Base-by-base conservation (phyloP, 2,113 vertebrate genomes). In the Kryptolebias marmoratus region DNA sequence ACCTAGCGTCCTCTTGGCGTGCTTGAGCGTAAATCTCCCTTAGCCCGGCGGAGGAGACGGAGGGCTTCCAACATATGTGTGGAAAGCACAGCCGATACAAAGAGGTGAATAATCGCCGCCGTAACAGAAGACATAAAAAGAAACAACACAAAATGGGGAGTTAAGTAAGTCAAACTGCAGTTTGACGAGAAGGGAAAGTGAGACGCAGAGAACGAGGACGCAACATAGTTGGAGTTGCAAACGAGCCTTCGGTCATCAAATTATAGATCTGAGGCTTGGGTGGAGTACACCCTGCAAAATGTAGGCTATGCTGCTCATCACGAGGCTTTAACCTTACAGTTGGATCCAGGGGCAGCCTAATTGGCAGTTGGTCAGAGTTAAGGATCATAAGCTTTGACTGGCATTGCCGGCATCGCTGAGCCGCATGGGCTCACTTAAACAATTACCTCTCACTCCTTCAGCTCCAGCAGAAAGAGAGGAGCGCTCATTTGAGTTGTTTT, bases 291-390 rank as follows among this genome's bases (percentile, higher is more conserved):
- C 75, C 83, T 84, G 79, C 79, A 83, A 83, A 89, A 91, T 88
- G 87, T 81, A 83, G 86, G 72, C 87, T 84, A 54, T 80, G 75
- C 50, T 47, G 60, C 84, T 84, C 80, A 78, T 72, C 75, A 55
- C 68, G 81, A 81, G 82, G 73, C 79, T 72, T 77, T 85, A 82
- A 77, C 85, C 77, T 72, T 80, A 64, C 57, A 39, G 76, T 75
- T 75, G 52, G 75, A 84, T 87, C 86, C 79, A 71, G 31, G 74
- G 75, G 77, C 80, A 81, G 83, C 77, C 82, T 92, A 92, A 92
- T 92, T 91, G 90, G 85, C 91, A 91, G 90, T 92, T 92, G 90
- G 91, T 91, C 88, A 90, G 87, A 82, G 84, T 84, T 83, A 79
- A 83, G 88, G 83, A 90, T 80, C 79, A 57, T 86, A 81, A 87